These are phyloP conservation scores for Ceyx cyanopectus DNA, from an alignment of 2,113 vertebrate genomes.

Conservation along the genomic window DNA sequence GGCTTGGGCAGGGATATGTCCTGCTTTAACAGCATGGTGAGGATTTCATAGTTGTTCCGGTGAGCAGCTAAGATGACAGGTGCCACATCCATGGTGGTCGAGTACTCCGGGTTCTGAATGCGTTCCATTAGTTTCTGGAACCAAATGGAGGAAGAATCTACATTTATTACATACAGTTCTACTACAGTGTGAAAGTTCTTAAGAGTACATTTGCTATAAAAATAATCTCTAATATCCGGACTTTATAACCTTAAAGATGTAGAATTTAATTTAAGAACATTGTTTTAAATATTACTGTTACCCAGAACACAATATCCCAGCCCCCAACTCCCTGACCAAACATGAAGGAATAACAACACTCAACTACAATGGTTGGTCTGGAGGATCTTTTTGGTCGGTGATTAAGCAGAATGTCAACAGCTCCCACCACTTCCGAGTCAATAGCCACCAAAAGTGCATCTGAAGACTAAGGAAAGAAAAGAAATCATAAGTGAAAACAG, in stretches of 20 bases:
- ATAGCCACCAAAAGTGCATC: constrained; percentile 97
- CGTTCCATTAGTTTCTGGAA: constrained; percentile 96
- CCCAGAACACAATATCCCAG: not conserved
- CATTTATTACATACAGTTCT: constrained; percentile 31
- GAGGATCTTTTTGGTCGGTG: constrained; percentile 92
- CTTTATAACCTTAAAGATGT: not conserved
- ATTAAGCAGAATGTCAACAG: constrained; percentile 97
- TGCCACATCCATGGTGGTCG: constrained; percentile 98
- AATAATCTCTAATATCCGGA: not conserved
- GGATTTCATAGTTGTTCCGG: constrained; percentile 98
- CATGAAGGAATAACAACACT: constrained; percentile 69
- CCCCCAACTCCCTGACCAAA: not conserved
- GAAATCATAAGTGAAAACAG: constrained; percentile 24
- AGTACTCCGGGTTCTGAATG: constrained; percentile 98
- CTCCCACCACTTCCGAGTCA: constrained; percentile 97
- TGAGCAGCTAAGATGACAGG: constrained; percentile 98
- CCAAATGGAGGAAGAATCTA: constrained; percentile 29
- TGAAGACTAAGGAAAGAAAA: constrained; percentile 84
- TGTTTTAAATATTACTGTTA: not conserved
- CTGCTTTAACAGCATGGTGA: constrained; percentile 97
- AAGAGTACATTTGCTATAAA: not conserved
- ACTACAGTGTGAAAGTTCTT: not conserved
- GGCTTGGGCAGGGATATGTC: constrained; percentile 96
- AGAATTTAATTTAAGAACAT: not conserved
- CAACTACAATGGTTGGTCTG: constrained; percentile 94